A percentile compares a stretch with the other conserved stretches of the same genome.
phyloP scores from a whole-genome alignment of 2,888 invertebrate genomes.

The Drosophila birchii region DNA sequence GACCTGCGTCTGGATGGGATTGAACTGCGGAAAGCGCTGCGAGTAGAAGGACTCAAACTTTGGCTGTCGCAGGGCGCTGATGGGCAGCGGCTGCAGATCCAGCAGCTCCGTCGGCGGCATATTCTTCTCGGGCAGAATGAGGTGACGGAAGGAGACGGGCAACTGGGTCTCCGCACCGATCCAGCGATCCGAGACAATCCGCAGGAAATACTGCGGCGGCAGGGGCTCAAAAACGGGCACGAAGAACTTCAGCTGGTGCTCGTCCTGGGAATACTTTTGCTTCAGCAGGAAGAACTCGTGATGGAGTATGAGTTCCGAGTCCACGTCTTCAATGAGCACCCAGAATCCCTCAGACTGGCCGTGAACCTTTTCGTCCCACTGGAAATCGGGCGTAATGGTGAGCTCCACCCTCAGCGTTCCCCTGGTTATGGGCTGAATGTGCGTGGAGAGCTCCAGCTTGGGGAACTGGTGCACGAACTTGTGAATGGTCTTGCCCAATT shows the following conservation, averaged over 20 bases:
- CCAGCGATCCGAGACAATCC: constrained; percentile 96
- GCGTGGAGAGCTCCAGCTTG: constrained; percentile 96
- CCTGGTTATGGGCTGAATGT: constrained; percentile 98
- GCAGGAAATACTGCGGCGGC: constrained; percentile 98
- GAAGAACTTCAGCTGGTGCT: constrained; percentile 98
- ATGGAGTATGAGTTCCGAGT: constrained; percentile 95
- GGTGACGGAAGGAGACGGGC: constrained; percentile 98
- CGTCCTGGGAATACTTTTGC: constrained; percentile 96
- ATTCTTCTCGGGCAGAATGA: constrained; percentile 99
- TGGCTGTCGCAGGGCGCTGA: constrained; percentile 94
- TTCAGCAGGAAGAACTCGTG: constrained; percentile 98
- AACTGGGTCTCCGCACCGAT: constrained; percentile 97
- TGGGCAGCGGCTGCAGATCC: constrained; percentile 97
- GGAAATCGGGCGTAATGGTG: constrained; percentile 99
- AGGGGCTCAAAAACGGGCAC: constrained; percentile 99
- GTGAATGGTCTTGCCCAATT: constrained; percentile 94
- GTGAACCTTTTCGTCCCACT: constrained; percentile 98
- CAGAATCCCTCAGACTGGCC: constrained; percentile 94
- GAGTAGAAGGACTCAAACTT: constrained; percentile 94
- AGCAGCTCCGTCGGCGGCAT: constrained; percentile 98
- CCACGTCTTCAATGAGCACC: constrained; percentile 95
- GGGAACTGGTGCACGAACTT: constrained; percentile 96
- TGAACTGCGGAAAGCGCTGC: constrained; percentile 96
- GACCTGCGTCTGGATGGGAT: constrained; percentile 99
- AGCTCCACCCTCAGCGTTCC: constrained; percentile 97